Percentiles rank a stretch among this genome's conserved stretches.
Evolutionary conservation across 1,140 invertebrate genomes (phyloP).

Genomic region (Euura saliciscinereae): DNA sequence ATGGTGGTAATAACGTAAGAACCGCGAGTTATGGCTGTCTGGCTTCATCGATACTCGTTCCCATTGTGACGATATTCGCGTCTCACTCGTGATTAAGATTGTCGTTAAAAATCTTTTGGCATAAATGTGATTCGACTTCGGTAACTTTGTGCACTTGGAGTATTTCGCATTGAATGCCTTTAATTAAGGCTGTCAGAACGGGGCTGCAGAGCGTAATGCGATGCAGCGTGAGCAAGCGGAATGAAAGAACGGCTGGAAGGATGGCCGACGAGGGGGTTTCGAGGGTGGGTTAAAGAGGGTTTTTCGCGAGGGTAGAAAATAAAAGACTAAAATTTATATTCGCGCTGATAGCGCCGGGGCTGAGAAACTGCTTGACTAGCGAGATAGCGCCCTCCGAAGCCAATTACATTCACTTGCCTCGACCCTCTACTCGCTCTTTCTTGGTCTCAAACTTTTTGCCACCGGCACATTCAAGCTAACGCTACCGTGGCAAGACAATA

Average conservation of each 20-base stretch:
- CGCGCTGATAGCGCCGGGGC: constrained; percentile 50
- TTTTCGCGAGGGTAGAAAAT: constrained; percentile 30
- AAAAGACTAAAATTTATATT: constrained; percentile 51
- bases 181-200: neutral
- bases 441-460: constrained; percentile 12
- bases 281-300: neutral
- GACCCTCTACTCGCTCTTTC: constrained; percentile 25
- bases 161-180: neutral
- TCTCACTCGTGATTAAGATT: neutral
- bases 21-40: neutral
- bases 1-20: neutral
- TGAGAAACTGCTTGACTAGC: constrained; percentile 53
- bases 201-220: neutral
- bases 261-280: neutral
- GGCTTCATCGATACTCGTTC: neutral
- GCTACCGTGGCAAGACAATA: neutral
- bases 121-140: too few species aligned
- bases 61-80: neutral
- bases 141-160: too few species aligned
- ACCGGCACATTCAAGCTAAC: constrained; percentile 1
- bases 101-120: too few species aligned
- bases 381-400: constrained; percentile 49
- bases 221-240: neutral
- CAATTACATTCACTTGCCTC: constrained; percentile 55
- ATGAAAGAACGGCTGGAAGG: neutral